phyloP scores from a whole-genome alignment of 1,140 invertebrate genomes.

The Zaprionus inermis region DNA sequence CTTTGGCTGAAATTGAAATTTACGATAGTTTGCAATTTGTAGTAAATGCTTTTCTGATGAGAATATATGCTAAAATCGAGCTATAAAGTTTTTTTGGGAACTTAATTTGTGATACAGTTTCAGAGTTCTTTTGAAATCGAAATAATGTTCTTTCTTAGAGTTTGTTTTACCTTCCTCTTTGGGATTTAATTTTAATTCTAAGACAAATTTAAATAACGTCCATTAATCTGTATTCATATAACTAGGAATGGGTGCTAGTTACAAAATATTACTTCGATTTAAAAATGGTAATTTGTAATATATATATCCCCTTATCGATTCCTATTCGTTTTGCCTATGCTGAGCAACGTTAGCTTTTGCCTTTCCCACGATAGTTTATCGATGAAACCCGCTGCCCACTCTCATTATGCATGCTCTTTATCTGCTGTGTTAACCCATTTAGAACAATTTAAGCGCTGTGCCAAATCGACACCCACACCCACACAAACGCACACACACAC shows the following conservation, averaged over 20 bases:
- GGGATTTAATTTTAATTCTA: too few relatives aligned
- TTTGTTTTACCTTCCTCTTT: too few relatives aligned
- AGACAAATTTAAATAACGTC: too few relatives aligned
- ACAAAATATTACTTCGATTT: too few relatives aligned
- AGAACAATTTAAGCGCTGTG: conserved; percentile 56
- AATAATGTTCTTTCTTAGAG: too few relatives aligned
- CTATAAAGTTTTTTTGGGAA: neutral
- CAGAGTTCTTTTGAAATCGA: too few relatives aligned
- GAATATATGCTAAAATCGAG: neutral
- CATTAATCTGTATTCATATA: too few relatives aligned
- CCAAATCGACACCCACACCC: conserved; percentile 49
- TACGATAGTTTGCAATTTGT: neutral
- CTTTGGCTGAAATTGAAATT: neutral
- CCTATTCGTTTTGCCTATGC: too few relatives aligned
- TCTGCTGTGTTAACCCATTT: conserved; percentile 65
- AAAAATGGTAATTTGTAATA: too few relatives aligned
- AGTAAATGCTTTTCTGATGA: neutral
- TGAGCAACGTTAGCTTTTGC: neutral
- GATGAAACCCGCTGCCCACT: neutral
- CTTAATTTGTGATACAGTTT: neutral
- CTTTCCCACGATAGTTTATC: neutral
- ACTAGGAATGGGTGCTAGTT: too few relatives aligned
- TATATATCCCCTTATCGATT: too few relatives aligned
- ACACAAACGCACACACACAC: conserved; percentile 15
- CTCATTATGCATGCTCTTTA: conserved; percentile 65